Percentiles rank a stretch among this genome's conserved stretches.
Conservation (phyloP, 2,113 vertebrate genomes). For the Cathartes aura region DNA sequence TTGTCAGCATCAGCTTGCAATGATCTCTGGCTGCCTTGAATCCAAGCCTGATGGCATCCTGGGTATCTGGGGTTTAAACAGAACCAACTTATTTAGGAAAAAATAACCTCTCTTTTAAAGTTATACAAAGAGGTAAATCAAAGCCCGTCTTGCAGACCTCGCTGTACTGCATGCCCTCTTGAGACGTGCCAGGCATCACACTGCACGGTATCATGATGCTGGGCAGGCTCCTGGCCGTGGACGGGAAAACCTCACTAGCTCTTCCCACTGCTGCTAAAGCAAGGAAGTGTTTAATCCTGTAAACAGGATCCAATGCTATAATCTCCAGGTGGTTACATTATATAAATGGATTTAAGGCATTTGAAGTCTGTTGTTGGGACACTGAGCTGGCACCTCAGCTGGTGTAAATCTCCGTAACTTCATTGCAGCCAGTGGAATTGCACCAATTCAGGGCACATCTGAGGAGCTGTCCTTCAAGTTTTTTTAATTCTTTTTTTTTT, state of each 20-base stretch:
- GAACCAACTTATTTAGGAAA: neutral
- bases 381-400: neutral
- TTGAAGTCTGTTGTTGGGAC: neutral
- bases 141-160: neutral
- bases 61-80: neutral
- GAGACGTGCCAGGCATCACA: neutral
- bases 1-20: conserved; percentile 5
- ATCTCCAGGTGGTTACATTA: neutral
- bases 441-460: neutral
- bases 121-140: neutral
- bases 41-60: neutral
- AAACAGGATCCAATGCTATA: neutral
- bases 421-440: neutral
- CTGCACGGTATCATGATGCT: neutral
- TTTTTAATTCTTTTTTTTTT: neutral
- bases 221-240: neutral
- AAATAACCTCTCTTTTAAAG: neutral
- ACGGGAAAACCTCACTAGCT: neutral
- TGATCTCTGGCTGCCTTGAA: neutral
- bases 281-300: neutral
- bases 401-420: neutral
- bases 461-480: neutral
- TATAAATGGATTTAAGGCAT: neutral
- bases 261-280: neutral
- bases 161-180: neutral